Conservation (phyloP, 2,797 vertebrate genomes). For the Urocyon cinereoargenteus region DNA sequence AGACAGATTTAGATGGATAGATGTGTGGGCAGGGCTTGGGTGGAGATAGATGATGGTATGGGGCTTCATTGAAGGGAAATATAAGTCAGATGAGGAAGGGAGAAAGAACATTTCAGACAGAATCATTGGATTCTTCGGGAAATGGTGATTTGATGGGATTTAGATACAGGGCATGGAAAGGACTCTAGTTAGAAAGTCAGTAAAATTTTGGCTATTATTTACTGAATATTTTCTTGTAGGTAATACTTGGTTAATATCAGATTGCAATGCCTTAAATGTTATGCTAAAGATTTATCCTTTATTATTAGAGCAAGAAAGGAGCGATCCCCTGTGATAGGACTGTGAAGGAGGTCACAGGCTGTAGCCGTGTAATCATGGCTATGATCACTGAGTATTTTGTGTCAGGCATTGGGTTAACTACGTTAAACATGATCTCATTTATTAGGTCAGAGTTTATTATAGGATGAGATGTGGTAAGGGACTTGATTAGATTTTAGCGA, state of each 20-base stretch:
- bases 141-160: neutral
- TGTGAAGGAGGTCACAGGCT: neutral
- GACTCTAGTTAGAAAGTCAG: slow-evolving; percentile 3
- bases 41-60: neutral
- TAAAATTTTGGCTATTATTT: neutral
- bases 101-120: neutral
- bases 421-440: slow-evolving; percentile 12
- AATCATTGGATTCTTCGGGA: neutral
- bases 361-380: neutral
- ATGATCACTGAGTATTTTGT: slow-evolving; percentile 24
- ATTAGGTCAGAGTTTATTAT: slow-evolving; percentile 5
- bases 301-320: neutral
- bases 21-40: neutral
- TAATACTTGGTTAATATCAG: neutral
- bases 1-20: neutral
- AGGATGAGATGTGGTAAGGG: neutral
- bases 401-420: neutral
- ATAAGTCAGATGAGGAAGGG: neutral
- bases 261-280: neutral
- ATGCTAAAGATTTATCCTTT: neutral
- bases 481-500: neutral
- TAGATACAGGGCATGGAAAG: neutral
- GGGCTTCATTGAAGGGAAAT: slow-evolving; percentile 1
- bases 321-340: neutral
- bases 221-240: neutral